These are phyloP conservation scores for Jacana jacana DNA, from an alignment of 2,113 vertebrate species.

Conservation along the genomic window DNA sequence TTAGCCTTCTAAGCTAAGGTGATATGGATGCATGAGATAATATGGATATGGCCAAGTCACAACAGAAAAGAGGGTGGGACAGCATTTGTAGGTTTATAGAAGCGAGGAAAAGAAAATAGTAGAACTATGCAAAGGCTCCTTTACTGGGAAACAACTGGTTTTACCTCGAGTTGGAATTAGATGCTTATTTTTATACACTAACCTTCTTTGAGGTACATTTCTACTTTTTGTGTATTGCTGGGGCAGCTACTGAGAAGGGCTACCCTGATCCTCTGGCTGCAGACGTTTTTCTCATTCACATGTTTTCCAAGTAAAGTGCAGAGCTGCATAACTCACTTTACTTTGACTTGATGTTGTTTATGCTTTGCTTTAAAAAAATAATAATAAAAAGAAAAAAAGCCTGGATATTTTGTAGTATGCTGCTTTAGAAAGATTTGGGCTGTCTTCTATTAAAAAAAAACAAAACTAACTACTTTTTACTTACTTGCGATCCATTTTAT, in stretches of 20 bases:
- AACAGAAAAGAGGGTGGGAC: not conserved
- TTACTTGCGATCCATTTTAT: not conserved
- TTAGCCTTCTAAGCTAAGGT: not conserved
- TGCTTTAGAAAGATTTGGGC: not conserved
- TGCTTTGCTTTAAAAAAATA: accelerated
- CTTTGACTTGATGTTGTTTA: not conserved
- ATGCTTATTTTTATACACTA: not conserved
- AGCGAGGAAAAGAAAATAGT: not conserved
- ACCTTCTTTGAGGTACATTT: not conserved
- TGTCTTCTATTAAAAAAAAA: not conserved
- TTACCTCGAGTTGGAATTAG: not conserved
- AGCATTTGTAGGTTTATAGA: not conserved
- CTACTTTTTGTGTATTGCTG: not conserved
- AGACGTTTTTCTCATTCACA: not conserved
- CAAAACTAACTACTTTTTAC: not conserved
- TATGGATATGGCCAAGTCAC: accelerated
- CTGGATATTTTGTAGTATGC: not conserved
- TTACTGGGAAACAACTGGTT: not conserved
- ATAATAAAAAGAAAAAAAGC: not conserved
- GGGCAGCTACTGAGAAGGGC: not conserved
- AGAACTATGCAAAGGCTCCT: not conserved
- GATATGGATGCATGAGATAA: not conserved
- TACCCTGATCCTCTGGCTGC: not conserved
- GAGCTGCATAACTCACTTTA: not conserved
- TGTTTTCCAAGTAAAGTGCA: not conserved